These are phyloP conservation scores for Peromyscus attwateri DNA, from an alignment of 2,797 vertebrate genomes.

Conservation along the genomic window DNA sequence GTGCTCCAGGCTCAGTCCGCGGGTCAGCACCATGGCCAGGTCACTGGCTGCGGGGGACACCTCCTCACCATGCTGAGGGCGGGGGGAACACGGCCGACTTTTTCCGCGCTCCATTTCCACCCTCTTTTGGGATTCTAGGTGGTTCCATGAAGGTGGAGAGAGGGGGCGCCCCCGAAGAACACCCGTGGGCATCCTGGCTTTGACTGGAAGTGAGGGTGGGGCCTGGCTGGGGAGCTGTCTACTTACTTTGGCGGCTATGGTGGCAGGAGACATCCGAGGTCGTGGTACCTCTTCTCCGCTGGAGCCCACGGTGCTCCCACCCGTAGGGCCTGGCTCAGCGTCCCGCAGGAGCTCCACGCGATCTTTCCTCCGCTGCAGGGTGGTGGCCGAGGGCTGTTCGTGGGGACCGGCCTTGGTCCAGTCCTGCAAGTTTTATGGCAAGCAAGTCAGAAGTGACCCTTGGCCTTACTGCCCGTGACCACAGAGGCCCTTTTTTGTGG, in stretches of 20 bases:
- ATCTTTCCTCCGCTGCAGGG: slow-evolving; percentile 94
- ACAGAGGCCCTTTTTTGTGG: not conserved
- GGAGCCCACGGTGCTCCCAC: slow-evolving; percentile 84
- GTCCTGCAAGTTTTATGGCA: slow-evolving; percentile 88
- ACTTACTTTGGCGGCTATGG: slow-evolving; percentile 94
- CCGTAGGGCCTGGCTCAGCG: slow-evolving; percentile 88
- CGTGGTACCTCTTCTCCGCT: slow-evolving; percentile 90
- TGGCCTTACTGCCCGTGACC: not conserved
- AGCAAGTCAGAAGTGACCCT: not conserved
- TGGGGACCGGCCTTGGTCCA: slow-evolving; percentile 95
- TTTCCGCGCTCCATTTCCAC: rapidly evolving
- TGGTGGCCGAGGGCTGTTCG: slow-evolving; percentile 90
- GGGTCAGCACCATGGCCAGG: slow-evolving; percentile 97
- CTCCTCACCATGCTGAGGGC: slow-evolving; percentile 94
- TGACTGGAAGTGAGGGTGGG: not conserved
- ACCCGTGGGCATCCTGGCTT: not conserved
- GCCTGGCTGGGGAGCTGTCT: rapidly evolving
- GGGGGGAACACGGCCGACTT: not conserved
- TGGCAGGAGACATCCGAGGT: slow-evolving; percentile 92
- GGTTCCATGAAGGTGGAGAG: rapidly evolving
- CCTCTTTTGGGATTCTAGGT: rapidly evolving
- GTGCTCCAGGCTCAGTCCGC: slow-evolving; percentile 96
- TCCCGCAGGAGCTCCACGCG: slow-evolving; percentile 93
- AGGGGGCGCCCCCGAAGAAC: not conserved
- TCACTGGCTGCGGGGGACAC: slow-evolving; percentile 96